Conservation (phyloP, 2,113 vertebrate species). For the Bombycilla garrulus region DNA sequence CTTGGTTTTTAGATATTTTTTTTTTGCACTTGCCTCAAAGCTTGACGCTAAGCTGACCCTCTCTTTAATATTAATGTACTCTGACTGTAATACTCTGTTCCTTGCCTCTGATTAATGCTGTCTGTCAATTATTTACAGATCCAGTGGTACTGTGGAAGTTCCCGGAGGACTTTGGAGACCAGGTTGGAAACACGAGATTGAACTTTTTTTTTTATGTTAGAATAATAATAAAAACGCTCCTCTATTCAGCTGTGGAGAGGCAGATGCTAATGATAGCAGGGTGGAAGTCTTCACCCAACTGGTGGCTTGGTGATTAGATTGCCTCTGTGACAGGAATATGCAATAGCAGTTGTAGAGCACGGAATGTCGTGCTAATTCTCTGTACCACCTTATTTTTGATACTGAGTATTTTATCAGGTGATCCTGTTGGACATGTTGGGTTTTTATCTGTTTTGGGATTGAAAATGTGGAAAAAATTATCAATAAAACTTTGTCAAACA, state of each 20-base stretch:
- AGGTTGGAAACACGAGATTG: constrained; percentile 91
- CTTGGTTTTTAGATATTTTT: constrained; percentile 39
- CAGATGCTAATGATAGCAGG: constrained; percentile 82
- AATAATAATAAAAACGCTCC: constrained; percentile 57
- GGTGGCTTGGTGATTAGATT: constrained; percentile 82
- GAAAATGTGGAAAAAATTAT: neutral
- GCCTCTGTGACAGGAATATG: constrained; percentile 80
- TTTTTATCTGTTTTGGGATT: neutral
- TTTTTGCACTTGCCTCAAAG: constrained; percentile 74
- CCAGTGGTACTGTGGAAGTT: constrained; percentile 98
- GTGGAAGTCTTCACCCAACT: constrained; percentile 79
- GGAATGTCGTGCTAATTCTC: neutral
- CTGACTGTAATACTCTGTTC: constrained; percentile 78
- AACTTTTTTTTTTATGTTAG: constrained; percentile 73
- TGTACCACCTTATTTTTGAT: neutral
- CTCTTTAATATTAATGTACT: constrained; percentile 68
- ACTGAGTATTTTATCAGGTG: neutral
- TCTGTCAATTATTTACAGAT: constrained; percentile 99
- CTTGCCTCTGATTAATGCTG: constrained; percentile 90
- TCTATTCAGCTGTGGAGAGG: constrained; percentile 72
- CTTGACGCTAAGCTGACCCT: constrained; percentile 72
- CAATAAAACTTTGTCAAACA: neutral
- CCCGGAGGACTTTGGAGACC: constrained; percentile 98
- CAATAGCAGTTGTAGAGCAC: constrained; percentile 4
- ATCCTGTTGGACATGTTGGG: neutral